phyloP scores from a whole-genome alignment of 2,797 vertebrate genomes.

The Capromys pilorides region DNA sequence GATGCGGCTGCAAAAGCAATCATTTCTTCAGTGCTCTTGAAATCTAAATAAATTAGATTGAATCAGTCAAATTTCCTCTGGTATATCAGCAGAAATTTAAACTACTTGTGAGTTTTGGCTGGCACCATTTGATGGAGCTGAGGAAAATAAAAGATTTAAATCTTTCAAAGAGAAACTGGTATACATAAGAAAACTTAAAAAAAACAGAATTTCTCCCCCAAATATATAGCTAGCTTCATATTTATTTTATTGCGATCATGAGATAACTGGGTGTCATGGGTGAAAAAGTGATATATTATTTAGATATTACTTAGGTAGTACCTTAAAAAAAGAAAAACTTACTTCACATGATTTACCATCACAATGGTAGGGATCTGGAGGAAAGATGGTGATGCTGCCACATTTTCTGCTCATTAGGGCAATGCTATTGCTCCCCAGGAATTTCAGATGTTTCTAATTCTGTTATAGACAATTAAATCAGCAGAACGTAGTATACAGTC shows the following conservation, averaged over 20 bases:
- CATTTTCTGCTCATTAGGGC: conserved; percentile 1
- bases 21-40: conserved; percentile 80
- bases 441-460: conserved; percentile 1
- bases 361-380: background rate
- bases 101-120: conserved; percentile 75
- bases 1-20: conserved; percentile 83
- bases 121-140: conserved; percentile 59
- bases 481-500: background rate
- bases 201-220: background rate
- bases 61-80: conserved; percentile 74
- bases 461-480: background rate
- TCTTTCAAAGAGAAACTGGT: conserved; percentile 66
- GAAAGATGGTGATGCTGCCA: conserved; percentile 2
- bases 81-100: conserved; percentile 73
- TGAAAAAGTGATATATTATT: conserved; percentile 18
- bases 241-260: conserved; percentile 55
- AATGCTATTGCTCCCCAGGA: background rate
- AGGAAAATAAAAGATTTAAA: conserved; percentile 70
- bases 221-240: background rate
- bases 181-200: conserved; percentile 30
- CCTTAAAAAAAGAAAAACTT: conserved; percentile 34
- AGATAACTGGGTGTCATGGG: background rate
- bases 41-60: conserved; percentile 83
- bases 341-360: background rate
- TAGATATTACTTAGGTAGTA: background rate